Percentiles rank a stretch among this genome's conserved stretches.
Evolutionary conservation across 2,888 invertebrate species (phyloP).

Genomic region (Latrodectus elegans): DNA sequence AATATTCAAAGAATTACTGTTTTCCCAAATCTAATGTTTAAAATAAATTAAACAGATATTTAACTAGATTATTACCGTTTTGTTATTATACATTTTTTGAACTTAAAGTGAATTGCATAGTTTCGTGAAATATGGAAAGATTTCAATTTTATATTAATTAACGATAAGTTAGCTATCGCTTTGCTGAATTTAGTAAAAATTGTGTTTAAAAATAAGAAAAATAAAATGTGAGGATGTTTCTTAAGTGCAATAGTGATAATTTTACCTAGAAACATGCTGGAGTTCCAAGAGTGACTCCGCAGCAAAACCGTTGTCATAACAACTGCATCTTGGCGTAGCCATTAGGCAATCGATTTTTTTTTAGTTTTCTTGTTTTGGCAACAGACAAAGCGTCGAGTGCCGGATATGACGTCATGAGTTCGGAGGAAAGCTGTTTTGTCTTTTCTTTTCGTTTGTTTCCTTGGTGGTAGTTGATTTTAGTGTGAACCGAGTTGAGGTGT

Average conservation of each 20-base stretch:
- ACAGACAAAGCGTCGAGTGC: conserved; percentile 42
- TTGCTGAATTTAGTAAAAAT: too few species aligned
- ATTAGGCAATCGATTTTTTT: conserved; percentile 64
- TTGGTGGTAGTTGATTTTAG: conserved; percentile 15
- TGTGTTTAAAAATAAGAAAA: too few species aligned
- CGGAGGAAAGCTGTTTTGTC: conserved; percentile 4
- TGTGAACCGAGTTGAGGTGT: neutral
- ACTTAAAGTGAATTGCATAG: too few species aligned
- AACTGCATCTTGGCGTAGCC: conserved; percentile 52
- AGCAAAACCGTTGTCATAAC: conserved; percentile 29
- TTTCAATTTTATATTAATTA: too few species aligned
- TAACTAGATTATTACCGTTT: too few species aligned
- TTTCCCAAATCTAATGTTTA: too few species aligned
- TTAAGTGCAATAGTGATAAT: conserved; percentile 22
- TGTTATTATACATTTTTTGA: too few species aligned
- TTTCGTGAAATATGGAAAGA: too few species aligned
- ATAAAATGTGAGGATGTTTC: conserved; percentile 1
- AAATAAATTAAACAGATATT: too few species aligned
- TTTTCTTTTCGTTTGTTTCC: conserved; percentile 35
- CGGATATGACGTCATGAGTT: conserved; percentile 52
- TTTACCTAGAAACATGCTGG: neutral
- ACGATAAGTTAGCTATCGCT: too few species aligned
- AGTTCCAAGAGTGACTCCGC: conserved; percentile 17
- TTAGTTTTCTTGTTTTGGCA: conserved; percentile 59
- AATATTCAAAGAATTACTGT: too few species aligned